These are phyloP conservation scores for Cairina moschata DNA, from an alignment of 2,113 vertebrate genomes.

Conservation along the genomic window DNA sequence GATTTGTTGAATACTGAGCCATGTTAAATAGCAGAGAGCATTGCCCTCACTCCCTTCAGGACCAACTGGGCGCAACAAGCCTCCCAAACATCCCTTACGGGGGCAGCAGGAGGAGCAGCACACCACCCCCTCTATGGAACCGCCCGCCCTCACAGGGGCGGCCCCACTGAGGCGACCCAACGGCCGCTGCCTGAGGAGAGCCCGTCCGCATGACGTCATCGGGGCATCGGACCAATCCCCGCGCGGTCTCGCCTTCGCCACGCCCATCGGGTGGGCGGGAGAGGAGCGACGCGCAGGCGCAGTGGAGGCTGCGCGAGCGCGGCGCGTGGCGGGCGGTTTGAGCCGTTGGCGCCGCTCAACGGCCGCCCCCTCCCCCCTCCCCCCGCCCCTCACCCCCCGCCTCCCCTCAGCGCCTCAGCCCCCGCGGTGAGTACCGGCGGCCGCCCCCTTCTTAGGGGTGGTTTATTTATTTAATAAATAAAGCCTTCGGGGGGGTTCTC, in stretches of 20 bases:
- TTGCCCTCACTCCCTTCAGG: fast-evolving
- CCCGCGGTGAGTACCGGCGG: too few species aligned
- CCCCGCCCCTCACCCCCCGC: too few species aligned
- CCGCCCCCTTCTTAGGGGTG: too few species aligned
- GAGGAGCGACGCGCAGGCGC: neutral
- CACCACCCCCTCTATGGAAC: fast-evolving
- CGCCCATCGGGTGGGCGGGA: neutral
- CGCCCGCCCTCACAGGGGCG: fast-evolving
- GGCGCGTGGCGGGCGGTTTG: too few species aligned
- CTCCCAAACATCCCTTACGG: fast-evolving
- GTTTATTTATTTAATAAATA: too few species aligned
- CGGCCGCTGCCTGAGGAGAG: neutral
- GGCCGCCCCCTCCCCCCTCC: too few species aligned
- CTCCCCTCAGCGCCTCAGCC: too few species aligned
- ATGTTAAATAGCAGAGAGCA: fast-evolving
- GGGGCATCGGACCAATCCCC: fast-evolving
- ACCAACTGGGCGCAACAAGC: fast-evolving
- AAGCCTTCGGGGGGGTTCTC: too few species aligned
- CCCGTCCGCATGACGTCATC: neutral
- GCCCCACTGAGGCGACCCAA: fast-evolving
- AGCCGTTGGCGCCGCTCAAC: too few species aligned
- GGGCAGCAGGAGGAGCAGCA: neutral
- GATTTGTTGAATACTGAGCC: neutral
- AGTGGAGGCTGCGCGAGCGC: too few species aligned
- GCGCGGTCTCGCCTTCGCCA: neutral